These are phyloP conservation scores for Cichlasoma orientale DNA, from an alignment of 2,797 vertebrate species.

Conservation along the genomic window DNA sequence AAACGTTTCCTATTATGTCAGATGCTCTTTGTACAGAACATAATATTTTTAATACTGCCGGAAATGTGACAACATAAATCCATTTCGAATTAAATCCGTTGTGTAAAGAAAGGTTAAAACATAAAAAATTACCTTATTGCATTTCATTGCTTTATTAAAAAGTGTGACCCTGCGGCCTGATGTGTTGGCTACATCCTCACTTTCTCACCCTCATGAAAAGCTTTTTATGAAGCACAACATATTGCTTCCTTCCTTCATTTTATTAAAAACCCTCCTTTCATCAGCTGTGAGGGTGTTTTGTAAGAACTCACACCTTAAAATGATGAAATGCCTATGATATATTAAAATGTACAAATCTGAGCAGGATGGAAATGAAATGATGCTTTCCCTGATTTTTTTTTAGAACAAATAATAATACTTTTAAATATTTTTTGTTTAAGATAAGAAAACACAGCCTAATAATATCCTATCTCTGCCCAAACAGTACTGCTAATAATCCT, in stretches of 20 bases:
- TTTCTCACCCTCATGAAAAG: conserved; percentile 47
- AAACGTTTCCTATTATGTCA: not conserved
- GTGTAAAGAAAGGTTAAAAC: not conserved
- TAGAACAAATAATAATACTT: not conserved
- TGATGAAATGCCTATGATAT: conserved; percentile 19
- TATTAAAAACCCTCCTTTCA: conserved; percentile 40
- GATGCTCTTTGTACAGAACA: not conserved
- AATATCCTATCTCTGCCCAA: not conserved
- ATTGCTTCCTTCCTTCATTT: conserved; percentile 44
- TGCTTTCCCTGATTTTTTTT: not conserved
- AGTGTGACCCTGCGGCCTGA: conserved; percentile 1
- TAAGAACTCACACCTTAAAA: conserved; percentile 3
- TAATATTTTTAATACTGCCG: not conserved
- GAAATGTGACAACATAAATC: not conserved
- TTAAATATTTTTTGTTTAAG: not conserved
- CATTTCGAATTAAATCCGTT: not conserved
- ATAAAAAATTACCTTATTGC: conserved; percentile 2
- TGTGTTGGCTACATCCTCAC: conserved; percentile 37
- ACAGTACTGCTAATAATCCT: not conserved
- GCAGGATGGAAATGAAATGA: not conserved
- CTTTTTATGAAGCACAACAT: conserved; percentile 31
- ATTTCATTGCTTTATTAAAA: conserved; percentile 24
- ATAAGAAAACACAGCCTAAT: not conserved
- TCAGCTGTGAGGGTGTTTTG: conserved; percentile 14
- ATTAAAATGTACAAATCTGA: not conserved